Percentiles rank a stretch among this genome's conserved stretches.
Evolutionary conservation across 2,888 invertebrate species (phyloP).

Genomic region (Steromphala cineraria): DNA sequence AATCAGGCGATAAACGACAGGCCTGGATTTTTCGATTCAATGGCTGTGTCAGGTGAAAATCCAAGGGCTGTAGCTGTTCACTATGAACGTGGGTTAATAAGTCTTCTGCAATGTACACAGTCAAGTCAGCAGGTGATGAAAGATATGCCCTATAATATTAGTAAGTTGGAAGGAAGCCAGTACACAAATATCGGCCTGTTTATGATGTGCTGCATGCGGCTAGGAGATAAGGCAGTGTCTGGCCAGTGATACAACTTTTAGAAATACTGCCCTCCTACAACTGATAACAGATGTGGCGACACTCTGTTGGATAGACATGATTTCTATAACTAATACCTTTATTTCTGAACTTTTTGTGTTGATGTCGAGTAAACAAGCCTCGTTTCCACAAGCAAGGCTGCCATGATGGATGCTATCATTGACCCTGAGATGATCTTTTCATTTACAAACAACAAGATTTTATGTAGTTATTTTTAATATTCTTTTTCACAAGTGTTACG

Average conservation of each 20-base stretch:
- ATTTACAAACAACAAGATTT: too few species aligned
- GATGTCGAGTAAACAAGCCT: too few species aligned
- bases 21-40: background rate
- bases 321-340: too few species aligned
- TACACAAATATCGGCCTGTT: background rate
- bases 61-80: background rate
- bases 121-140: background rate
- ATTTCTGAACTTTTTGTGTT: too few species aligned
- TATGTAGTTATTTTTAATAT: too few species aligned
- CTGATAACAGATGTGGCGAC: background rate
- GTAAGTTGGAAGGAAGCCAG: conserved; percentile 2
- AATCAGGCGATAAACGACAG: background rate
- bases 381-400: too few species aligned
- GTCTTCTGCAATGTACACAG: background rate
- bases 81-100: background rate
- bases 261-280: background rate
- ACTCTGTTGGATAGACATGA: too few species aligned
- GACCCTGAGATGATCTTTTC: too few species aligned
- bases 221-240: background rate
- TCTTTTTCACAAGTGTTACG: too few species aligned
- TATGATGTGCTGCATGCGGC: background rate
- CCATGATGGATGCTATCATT: too few species aligned
- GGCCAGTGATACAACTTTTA: background rate
- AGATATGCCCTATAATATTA: conserved; percentile 15
- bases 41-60: background rate